Percentiles rank a stretch among this genome's conserved stretches.
Conservation (phyloP, 2,888 invertebrate species). For the Mimas tiliae region DNA sequence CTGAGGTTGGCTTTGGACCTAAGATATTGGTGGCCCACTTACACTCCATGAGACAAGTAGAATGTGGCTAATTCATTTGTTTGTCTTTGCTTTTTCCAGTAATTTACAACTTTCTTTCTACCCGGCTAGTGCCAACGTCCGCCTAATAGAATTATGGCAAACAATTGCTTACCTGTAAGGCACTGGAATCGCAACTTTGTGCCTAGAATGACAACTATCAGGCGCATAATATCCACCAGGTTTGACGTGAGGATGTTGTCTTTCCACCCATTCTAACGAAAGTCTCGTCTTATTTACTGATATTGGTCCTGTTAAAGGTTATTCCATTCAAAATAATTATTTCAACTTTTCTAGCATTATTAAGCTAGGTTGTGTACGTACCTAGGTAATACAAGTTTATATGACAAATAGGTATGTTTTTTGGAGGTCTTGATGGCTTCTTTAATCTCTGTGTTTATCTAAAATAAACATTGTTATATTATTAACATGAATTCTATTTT, state of each 20-base stretch:
- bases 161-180: slow-evolving; percentile 43
- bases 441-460: not conserved
- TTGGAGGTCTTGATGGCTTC: not conserved
- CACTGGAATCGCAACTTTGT: slow-evolving; percentile 43
- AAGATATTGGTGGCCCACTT: too few relatives aligned
- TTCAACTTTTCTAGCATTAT: not conserved
- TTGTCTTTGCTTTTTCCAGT: too few relatives aligned
- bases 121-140: too few relatives aligned
- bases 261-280: slow-evolving; percentile 33
- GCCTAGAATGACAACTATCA: slow-evolving; percentile 37
- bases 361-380: not conserved
- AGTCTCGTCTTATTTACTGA: slow-evolving; percentile 1
- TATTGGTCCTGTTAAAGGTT: not conserved
- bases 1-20: too few relatives aligned
- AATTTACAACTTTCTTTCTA: too few relatives aligned
- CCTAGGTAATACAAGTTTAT: slow-evolving; percentile 2
- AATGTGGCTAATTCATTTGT: too few relatives aligned
- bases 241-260: slow-evolving; percentile 32
- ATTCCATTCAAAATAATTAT: too few relatives aligned
- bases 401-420: not conserved
- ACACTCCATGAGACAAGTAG: too few relatives aligned
- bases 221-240: slow-evolving; percentile 41
- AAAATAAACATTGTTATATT: not conserved
- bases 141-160: too few relatives aligned
- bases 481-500: too few relatives aligned